Conservation (phyloP, 2,888 invertebrate genomes). For the Psylliodes chrysocephalus region DNA sequence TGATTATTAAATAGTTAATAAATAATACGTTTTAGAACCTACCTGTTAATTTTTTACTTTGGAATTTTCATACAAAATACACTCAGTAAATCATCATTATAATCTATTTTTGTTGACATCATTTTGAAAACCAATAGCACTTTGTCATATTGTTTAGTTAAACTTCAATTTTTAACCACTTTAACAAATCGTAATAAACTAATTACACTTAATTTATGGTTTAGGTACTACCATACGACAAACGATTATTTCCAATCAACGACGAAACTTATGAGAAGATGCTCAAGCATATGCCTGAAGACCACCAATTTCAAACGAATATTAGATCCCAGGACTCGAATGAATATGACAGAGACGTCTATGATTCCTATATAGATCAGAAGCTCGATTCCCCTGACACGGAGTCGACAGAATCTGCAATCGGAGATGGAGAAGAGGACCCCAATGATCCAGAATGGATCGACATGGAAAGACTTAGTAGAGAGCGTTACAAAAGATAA, state of each 20-base stretch:
- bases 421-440: conserved; percentile 78
- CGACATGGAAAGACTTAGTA: conserved; percentile 59
- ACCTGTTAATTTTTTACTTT: no score
- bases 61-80: no score
- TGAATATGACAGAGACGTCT: conserved; percentile 29
- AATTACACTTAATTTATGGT: conserved; percentile 12
- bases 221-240: conserved; percentile 77
- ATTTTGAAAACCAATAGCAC: no score
- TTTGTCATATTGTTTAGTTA: no score
- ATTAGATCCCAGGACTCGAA: conserved; percentile 52
- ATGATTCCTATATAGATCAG: conserved; percentile 40
- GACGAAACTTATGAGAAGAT: conserved; percentile 77
- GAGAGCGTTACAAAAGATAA: conserved; percentile 61
- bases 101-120: no score
- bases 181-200: no score
- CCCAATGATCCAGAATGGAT: conserved; percentile 90
- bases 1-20: no score
- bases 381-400: conserved; percentile 58
- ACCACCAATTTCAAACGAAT: conserved; percentile 64
- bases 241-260: conserved; percentile 77
- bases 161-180: no score
- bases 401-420: conserved; percentile 69
- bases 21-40: no score
- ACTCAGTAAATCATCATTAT: no score
- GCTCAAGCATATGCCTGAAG: conserved; percentile 76